These are phyloP conservation scores for Myodes glareolus DNA, from an alignment of 2,113 vertebrate genomes.

Conservation along the genomic window DNA sequence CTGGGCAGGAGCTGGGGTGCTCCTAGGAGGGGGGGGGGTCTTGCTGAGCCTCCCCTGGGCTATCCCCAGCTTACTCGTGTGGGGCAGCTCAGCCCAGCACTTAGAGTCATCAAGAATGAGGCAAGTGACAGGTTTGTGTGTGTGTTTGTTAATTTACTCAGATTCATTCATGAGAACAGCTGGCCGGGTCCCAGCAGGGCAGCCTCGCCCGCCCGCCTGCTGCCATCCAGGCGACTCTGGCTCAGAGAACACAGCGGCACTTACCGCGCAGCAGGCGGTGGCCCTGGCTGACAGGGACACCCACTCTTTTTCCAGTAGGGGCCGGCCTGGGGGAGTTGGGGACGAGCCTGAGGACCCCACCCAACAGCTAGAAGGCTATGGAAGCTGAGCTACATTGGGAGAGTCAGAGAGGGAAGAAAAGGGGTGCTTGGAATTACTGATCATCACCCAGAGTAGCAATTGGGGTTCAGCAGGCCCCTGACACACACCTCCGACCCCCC, in stretches of 20 bases:
- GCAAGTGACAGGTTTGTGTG: conserved; percentile 87
- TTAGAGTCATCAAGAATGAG: conserved; percentile 84
- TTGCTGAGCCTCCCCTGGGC: neutral
- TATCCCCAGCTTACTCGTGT: neutral
- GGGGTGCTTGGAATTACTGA: neutral
- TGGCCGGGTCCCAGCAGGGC: conserved; percentile 87
- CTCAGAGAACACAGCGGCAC: conserved; percentile 65
- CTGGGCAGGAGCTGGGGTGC: neutral
- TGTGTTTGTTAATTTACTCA: conserved; percentile 88
- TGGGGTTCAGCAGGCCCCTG: neutral
- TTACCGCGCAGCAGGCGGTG: conserved; percentile 79
- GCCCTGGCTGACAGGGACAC: neutral
- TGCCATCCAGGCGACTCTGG: conserved; percentile 81
- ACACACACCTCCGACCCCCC: too few relatives aligned
- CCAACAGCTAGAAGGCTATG: neutral
- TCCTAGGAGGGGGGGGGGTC: neutral
- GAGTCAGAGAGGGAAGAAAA: neutral
- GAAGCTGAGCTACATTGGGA: neutral
- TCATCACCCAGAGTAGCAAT: neutral
- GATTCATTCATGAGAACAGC: conserved; percentile 87
- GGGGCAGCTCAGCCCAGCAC: conserved; percentile 62
- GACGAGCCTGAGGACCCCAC: neutral
- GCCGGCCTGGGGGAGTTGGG: neutral
- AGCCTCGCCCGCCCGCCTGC: conserved; percentile 86
- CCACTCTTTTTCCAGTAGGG: neutral